phyloP scores from a whole-genome alignment of 1,140 invertebrate genomes.

The Drosophila kurseongensis region DNA sequence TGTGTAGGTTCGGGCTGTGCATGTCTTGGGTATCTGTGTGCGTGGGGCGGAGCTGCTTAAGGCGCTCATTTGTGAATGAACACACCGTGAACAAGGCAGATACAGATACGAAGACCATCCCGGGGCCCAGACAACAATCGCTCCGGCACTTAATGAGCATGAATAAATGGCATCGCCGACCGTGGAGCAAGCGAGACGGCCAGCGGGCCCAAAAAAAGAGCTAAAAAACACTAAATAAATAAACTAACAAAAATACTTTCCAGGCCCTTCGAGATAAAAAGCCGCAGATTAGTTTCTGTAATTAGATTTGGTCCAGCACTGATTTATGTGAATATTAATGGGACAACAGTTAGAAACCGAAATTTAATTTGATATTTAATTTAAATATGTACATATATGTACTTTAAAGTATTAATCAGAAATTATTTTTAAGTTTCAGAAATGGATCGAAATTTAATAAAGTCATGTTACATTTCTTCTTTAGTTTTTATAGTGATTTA shows the following conservation, averaged over 20 bases:
- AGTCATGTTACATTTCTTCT: no score
- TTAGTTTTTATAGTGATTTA: no score
- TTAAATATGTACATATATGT: no score
- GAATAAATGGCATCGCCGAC: slow-evolving; percentile 71
- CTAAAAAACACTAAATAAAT: slow-evolving; percentile 36
- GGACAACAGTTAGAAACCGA: slow-evolving; percentile 52
- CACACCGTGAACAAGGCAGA: slow-evolving; percentile 68
- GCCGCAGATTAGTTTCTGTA: slow-evolving; percentile 67
- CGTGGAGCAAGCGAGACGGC: slow-evolving; percentile 28
- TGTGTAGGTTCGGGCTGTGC: background rate
- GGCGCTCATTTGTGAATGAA: slow-evolving; percentile 84
- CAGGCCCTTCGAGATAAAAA: slow-evolving; percentile 50
- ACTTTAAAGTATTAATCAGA: no score
- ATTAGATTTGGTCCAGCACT: slow-evolving; percentile 70
- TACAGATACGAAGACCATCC: slow-evolving; percentile 41
- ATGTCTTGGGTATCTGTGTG: slow-evolving; percentile 34
- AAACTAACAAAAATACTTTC: slow-evolving; percentile 20
- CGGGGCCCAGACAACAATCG: slow-evolving; percentile 50
- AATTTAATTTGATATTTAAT: slow-evolving; percentile 49
- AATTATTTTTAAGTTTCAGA: no score
- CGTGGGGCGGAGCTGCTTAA: slow-evolving; percentile 81
- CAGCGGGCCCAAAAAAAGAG: slow-evolving; percentile 24
- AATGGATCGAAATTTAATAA: no score
- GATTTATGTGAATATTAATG: slow-evolving; percentile 79
- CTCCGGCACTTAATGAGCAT: slow-evolving; percentile 79